Percentiles rank a stretch among this genome's conserved stretches.
phyloP scores from a whole-genome alignment of 2,797 vertebrate species.

The Malurus splendens region DNA sequence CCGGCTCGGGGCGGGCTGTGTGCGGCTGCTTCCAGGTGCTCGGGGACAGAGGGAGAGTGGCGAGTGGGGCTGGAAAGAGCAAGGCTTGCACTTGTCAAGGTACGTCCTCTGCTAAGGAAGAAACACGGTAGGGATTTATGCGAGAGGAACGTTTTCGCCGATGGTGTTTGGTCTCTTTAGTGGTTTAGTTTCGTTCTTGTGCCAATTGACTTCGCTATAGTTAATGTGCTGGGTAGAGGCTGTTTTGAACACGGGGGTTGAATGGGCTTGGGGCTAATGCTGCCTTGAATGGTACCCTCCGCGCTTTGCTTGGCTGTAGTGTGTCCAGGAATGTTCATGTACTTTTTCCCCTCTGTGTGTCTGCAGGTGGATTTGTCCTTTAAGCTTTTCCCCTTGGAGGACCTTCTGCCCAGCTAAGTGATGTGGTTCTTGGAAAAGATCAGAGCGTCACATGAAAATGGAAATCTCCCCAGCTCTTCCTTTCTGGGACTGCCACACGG shows the following conservation, averaged over 20 bases:
- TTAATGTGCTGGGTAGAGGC: neutral
- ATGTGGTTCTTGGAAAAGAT: conserved; percentile 70
- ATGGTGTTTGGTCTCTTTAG: accelerated
- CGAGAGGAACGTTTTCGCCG: accelerated
- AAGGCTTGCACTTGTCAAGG: accelerated
- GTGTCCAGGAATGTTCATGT: neutral
- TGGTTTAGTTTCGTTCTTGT: neutral
- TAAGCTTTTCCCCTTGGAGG: neutral
- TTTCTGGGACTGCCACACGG: conserved; percentile 15
- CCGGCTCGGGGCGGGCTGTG: accelerated
- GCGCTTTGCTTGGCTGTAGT: neutral
- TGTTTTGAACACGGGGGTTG: neutral
- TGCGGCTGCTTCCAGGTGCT: accelerated
- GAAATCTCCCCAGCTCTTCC: neutral
- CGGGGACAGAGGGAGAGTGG: accelerated
- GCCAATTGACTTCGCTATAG: accelerated
- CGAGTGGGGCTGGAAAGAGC: accelerated
- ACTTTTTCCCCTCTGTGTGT: neutral
- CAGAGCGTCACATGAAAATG: neutral
- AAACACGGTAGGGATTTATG: accelerated
- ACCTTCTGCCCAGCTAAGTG: neutral
- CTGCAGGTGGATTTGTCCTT: neutral
- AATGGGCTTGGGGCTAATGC: neutral
- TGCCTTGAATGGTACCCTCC: accelerated
- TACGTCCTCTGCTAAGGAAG: neutral